Percentiles rank a stretch among this genome's conserved stretches.
These are phyloP conservation scores for Meriones unguiculatus DNA, from an alignment of 2,113 vertebrate species.

Conservation along the genomic window DNA sequence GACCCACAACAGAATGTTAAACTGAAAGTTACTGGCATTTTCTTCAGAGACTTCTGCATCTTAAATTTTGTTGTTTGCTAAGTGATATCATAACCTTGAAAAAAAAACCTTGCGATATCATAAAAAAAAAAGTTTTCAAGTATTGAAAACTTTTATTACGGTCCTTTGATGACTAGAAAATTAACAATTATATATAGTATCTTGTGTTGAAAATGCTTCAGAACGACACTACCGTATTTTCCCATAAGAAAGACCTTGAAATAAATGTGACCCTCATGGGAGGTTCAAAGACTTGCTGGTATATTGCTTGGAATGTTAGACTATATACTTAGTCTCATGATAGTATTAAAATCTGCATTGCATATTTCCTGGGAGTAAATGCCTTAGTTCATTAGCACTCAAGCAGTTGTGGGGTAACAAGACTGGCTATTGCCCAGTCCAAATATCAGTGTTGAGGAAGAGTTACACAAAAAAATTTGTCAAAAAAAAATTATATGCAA, in stretches of 20 bases:
- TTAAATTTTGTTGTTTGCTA: constrained; percentile 42
- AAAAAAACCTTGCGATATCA: background rate
- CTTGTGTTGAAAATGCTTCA: constrained; percentile 45
- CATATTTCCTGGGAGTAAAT: background rate
- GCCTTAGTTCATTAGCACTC: background rate
- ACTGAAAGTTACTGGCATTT: constrained; percentile 32
- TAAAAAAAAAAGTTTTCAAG: constrained; percentile 48
- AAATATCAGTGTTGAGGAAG: background rate
- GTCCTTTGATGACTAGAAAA: constrained; percentile 27
- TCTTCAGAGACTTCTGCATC: constrained; percentile 4
- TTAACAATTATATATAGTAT: constrained; percentile 26
- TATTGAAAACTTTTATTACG: constrained; percentile 47
- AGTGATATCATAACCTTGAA: constrained; percentile 54
- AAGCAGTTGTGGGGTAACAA: background rate
- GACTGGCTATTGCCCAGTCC: background rate
- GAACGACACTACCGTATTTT: constrained; percentile 4
- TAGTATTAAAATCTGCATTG: background rate
- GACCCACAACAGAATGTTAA: constrained; percentile 10
- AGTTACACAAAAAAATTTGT: background rate
- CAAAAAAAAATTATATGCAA: background rate
- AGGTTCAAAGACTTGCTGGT: background rate
- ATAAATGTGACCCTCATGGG: constrained; percentile 10
- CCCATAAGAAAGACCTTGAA: background rate
- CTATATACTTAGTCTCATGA: background rate
- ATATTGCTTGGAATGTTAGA: background rate